A percentile compares a stretch with the other conserved stretches of the same genome.
phyloP scores from a whole-genome alignment of 1,140 invertebrate species.

The Drosophila nigromelanica region DNA sequence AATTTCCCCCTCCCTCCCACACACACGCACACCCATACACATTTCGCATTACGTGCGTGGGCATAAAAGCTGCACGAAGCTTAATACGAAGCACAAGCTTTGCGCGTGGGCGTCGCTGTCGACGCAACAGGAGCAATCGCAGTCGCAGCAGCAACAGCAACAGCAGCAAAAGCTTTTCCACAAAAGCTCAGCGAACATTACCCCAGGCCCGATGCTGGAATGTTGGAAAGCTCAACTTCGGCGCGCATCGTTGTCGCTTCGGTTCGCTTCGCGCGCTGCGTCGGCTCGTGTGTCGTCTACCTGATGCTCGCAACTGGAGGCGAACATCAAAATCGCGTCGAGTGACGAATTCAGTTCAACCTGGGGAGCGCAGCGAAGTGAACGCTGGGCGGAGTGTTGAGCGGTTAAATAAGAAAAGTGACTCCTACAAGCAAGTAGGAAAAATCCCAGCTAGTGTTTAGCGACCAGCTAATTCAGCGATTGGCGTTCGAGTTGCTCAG shows the following conservation, averaged over 20 bases:
- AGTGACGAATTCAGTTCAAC: conserved; percentile 70
- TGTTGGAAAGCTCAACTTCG: conserved; percentile 49
- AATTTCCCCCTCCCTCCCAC: neutral
- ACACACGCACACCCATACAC: neutral
- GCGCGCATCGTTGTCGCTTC: conserved; percentile 7
- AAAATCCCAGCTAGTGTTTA: conserved; percentile 73
- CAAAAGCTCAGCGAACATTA: conserved; percentile 49
- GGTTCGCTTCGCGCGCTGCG: conserved; percentile 22
- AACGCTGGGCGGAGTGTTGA: conserved; percentile 73
- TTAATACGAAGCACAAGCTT: conserved; percentile 15
- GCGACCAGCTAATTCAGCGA: conserved; percentile 69
- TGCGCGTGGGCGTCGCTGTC: conserved; percentile 58
- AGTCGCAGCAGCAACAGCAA: conserved; percentile 31
- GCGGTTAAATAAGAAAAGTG: conserved; percentile 83
- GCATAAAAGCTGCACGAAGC: conserved; percentile 50
- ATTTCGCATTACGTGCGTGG: conserved; percentile 27
- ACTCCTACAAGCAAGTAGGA: conserved; percentile 70
- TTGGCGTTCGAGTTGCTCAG: conserved; percentile 48
- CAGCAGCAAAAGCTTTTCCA: conserved; percentile 40
- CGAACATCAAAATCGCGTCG: conserved; percentile 5
- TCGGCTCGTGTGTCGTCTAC: conserved; percentile 46
- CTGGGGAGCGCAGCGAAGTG: conserved; percentile 79
- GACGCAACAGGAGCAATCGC: conserved; percentile 57
- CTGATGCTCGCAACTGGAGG: conserved; percentile 56
- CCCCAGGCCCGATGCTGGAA: conserved; percentile 60